Conservation (phyloP, 2,113 vertebrate genomes). For the Bettongia penicillata region DNA sequence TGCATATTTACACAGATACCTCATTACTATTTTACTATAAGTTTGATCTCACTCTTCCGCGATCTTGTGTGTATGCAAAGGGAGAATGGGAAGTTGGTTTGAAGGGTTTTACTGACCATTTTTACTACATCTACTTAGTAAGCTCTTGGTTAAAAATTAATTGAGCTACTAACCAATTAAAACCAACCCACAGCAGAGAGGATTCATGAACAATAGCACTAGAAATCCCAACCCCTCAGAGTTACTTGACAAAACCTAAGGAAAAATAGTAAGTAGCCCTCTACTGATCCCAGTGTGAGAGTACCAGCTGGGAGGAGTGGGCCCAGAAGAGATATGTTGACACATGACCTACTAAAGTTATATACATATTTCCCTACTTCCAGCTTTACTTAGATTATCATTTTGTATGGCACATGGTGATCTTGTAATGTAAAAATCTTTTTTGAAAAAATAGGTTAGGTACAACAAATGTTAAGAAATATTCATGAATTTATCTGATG, state of each 20-base stretch:
- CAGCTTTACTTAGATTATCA: neutral
- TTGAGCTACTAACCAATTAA: neutral
- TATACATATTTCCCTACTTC: neutral
- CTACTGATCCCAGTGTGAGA: neutral
- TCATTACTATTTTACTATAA: neutral
- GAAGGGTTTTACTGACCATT: neutral
- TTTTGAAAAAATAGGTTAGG: neutral
- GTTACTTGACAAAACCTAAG: neutral
- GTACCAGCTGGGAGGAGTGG: neutral
- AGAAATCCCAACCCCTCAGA: neutral
- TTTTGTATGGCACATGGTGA: neutral
- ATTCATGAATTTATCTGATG: neutral
- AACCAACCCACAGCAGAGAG: neutral
- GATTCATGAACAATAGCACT: neutral
- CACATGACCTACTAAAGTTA: neutral
- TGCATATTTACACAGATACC: neutral
- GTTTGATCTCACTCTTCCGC: neutral
- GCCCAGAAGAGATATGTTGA: neutral
- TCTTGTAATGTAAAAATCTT: neutral
- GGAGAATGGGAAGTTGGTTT: neutral
- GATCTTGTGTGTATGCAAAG: accelerated
- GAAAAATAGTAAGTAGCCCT: neutral
- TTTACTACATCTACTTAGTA: neutral
- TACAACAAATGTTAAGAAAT: neutral
- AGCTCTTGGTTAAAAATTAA: neutral